Percentiles rank a stretch among this genome's conserved stretches.
These are phyloP conservation scores for Tachysurus fulvidraco DNA, from an alignment of 2,113 vertebrate genomes.

Conservation along the genomic window DNA sequence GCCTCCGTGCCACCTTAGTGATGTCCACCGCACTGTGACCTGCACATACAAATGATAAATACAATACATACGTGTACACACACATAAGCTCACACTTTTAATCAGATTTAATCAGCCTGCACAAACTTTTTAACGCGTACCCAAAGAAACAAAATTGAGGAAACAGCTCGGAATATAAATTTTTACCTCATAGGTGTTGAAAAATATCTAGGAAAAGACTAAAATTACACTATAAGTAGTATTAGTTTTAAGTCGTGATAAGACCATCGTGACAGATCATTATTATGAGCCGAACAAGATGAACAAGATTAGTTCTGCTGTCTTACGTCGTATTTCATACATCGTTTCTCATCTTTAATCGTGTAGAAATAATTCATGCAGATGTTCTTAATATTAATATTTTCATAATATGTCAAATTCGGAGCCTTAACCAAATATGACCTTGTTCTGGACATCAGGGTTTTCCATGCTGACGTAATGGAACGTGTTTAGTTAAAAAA, in stretches of 20 bases:
- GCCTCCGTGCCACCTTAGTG: constrained; percentile 97
- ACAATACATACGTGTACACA: not conserved
- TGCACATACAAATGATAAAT: constrained; percentile 54
- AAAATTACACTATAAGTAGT: not conserved
- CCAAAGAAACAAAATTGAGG: not conserved
- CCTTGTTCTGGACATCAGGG: not conserved
- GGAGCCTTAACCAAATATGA: not conserved
- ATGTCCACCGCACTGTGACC: constrained; percentile 99
- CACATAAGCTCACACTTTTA: not conserved
- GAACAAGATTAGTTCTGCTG: not conserved
- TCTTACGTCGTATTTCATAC: not conserved
- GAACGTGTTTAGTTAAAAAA: not conserved
- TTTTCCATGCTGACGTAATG: not conserved
- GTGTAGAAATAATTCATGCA: not conserved
- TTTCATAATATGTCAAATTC: not conserved
- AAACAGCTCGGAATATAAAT: not conserved
- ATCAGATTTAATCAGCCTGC: not conserved
- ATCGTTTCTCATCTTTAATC: not conserved
- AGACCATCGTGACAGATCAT: not conserved
- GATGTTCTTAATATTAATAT: not conserved
- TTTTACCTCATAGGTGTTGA: not conserved
- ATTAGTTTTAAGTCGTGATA: not conserved
- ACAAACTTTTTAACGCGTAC: not conserved
- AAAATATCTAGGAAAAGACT: not conserved
- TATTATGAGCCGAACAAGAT: not conserved